A percentile compares a stretch with the other conserved stretches of the same genome.
phyloP scores from a whole-genome alignment of 92 coral and sea anemone genomes.

The Phenganax marumi region DNA sequence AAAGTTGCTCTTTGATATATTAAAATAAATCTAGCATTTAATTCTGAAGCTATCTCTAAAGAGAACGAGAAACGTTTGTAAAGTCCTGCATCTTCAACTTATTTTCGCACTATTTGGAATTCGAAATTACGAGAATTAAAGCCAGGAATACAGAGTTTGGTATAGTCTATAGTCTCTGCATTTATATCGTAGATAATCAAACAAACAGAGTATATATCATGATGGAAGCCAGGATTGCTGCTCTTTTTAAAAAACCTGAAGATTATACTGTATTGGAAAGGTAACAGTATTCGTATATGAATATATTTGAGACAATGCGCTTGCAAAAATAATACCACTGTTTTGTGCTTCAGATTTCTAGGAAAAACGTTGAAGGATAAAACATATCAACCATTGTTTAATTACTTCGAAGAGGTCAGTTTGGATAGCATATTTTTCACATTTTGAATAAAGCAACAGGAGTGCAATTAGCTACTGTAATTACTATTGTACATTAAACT shows the following conservation, averaged over 20 bases:
- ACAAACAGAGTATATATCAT: slow-evolving; percentile 73
- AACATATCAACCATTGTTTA: slow-evolving; percentile 82
- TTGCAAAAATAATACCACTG: not conserved
- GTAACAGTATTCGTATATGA: slow-evolving; percentile 37
- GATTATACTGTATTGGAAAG: slow-evolving; percentile 87
- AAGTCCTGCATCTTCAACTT: no score
- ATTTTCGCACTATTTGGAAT: no score
- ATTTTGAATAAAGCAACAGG: not conserved
- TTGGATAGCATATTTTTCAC: not conserved
- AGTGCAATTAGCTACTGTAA: no score
- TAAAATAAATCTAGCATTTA: no score
- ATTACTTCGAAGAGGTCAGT: slow-evolving; percentile 80
- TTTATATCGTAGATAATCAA: slow-evolving; percentile 60
- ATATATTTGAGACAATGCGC: not conserved
- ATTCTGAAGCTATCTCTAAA: no score
- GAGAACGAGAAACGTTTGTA: no score
- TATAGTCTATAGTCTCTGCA: not conserved
- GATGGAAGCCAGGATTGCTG: slow-evolving; percentile 88
- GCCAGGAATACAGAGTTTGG: not conserved
- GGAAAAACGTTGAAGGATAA: slow-evolving; percentile 77
- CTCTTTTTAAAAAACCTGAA: slow-evolving; percentile 84
- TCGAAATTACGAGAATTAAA: no score
- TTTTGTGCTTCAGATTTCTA: slow-evolving; percentile 59
- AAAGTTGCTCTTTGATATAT: no score
- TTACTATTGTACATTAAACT: no score